Evolutionary conservation across 2,888 invertebrate genomes (phyloP).

Genomic region (Synanthedon myopaeformis): DNA sequence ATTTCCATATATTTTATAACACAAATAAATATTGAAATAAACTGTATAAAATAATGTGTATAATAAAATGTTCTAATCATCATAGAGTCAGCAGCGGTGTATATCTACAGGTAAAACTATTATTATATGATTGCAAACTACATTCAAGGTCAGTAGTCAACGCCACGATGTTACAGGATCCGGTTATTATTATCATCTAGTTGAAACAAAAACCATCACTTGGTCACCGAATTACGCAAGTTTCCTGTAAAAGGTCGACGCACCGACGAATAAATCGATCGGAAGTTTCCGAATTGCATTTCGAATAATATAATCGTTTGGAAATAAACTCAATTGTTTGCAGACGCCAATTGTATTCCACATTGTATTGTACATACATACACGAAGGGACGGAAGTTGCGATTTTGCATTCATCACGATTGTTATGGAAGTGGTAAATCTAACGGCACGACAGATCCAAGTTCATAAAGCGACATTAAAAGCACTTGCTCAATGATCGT

Average conservation of each 20-base stretch:
- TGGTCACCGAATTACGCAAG: conserved; percentile 1
- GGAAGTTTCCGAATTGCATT: conserved; percentile 57
- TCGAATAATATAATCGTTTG: conserved; percentile 30
- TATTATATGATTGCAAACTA: background rate
- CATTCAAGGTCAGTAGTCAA: background rate
- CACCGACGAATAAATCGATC: conserved; percentile 37
- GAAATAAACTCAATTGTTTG: conserved; percentile 26
- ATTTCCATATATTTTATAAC: no score
- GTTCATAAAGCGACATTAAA: no score
- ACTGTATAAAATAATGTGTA: background rate
- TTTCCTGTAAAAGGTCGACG: conserved; percentile 25
- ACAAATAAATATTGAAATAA: no score
- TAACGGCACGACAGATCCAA: background rate
- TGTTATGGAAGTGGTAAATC: background rate
- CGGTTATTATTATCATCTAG: background rate
- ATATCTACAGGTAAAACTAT: background rate
- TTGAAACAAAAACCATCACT: conserved; percentile 1
- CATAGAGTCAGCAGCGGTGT: background rate
- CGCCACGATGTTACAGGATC: background rate
- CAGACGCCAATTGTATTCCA: conserved; percentile 13
- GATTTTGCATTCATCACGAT: background rate
- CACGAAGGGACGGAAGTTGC: background rate
- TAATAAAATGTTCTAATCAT: background rate
- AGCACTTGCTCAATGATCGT: no score
- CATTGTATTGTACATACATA: background rate